phyloP scores from a whole-genome alignment of 35 echinoderm and acorn worm species.

The Holothuria glaberrima region DNA sequence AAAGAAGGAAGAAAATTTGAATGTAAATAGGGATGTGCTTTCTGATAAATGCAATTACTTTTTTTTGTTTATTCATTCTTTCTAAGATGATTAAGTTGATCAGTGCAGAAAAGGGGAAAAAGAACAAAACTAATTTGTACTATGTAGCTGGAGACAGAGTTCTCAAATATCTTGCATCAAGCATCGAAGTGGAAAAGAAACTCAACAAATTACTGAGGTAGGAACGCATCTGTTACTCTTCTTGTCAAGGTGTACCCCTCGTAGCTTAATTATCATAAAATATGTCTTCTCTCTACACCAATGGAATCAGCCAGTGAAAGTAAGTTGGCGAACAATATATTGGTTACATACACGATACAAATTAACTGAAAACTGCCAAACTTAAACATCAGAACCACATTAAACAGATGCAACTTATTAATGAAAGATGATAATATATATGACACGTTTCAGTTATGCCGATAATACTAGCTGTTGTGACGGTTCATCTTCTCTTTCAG shows the following conservation, averaged over 20 bases:
- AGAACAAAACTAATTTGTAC: slow-evolving; percentile 83
- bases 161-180: slow-evolving; percentile 75
- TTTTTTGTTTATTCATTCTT: not conserved
- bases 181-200: slow-evolving; percentile 77
- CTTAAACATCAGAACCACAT: no score
- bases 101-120: slow-evolving; percentile 88
- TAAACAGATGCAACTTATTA: no score
- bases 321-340: not conserved
- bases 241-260: not conserved
- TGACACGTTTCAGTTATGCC: no score
- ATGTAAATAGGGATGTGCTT: no score
- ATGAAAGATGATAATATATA: not conserved
- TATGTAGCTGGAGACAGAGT: slow-evolving; percentile 82
- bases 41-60: no score
- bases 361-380: no score
- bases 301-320: not conserved
- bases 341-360: no score
- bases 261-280: no score
- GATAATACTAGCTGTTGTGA: not conserved
- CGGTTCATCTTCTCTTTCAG: slow-evolving; percentile 35
- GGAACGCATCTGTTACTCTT: not conserved
- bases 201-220: slow-evolving; percentile 79
- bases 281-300: not conserved
- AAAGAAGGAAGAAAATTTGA: no score
- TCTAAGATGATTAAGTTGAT: slow-evolving; percentile 83